phyloP scores from a whole-genome alignment of 2,113 vertebrate genomes.

The Rana temporaria region DNA sequence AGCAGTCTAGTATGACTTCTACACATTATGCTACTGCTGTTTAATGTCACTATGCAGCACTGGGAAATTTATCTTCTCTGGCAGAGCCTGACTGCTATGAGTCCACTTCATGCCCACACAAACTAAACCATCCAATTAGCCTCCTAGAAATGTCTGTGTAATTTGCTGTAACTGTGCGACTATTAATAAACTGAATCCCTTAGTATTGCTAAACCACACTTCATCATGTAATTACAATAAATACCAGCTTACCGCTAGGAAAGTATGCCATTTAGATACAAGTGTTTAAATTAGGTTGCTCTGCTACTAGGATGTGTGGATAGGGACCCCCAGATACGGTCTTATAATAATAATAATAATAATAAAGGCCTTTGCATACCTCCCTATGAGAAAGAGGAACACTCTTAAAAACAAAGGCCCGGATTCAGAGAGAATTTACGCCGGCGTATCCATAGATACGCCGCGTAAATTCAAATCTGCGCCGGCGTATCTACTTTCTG shows the following conservation, averaged over 20 bases:
- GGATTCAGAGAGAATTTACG: no score
- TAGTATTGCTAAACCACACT: background rate
- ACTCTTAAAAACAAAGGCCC: no score
- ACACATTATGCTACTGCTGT: background rate
- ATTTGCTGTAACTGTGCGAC: background rate
- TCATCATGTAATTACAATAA: constrained; percentile 19
- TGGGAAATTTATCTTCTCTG: background rate
- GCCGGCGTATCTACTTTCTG: no score
- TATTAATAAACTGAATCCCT: constrained; percentile 9
- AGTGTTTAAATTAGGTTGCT: no score
- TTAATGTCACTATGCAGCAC: background rate
- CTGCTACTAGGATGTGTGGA: no score
- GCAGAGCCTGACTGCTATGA: background rate
- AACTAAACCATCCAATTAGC: constrained; percentile 32
- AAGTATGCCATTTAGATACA: background rate
- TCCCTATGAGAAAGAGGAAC: no score
- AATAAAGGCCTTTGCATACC: no score
- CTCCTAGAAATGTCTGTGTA: background rate
- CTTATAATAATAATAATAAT: no score
- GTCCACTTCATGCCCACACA: constrained; percentile 18
- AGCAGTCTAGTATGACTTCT: background rate
- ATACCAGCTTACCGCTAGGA: background rate
- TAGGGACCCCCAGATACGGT: no score
- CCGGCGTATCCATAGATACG: no score
- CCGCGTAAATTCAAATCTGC: no score